phyloP scores from a whole-genome alignment of 2,888 invertebrate genomes.

The Eremobia ochroleuca region DNA sequence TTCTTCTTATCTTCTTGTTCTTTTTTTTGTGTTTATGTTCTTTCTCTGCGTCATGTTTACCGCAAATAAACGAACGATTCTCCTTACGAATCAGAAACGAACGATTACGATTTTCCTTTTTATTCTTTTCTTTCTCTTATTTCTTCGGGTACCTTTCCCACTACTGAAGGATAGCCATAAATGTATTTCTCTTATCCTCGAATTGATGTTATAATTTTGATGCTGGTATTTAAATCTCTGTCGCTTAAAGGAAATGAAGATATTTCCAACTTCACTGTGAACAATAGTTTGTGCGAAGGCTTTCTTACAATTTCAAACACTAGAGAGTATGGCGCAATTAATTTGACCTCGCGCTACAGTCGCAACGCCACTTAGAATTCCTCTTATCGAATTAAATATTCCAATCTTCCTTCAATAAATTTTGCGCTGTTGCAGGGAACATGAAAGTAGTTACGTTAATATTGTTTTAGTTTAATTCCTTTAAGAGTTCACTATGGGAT shows the following conservation, averaged over 20 bases:
- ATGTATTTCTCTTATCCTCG: not conserved
- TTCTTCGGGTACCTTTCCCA: not conserved
- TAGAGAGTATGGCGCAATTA: conserved; percentile 53
- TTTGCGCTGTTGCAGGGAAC: conserved; percentile 47
- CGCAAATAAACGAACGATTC: too few species aligned
- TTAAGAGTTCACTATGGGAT: not conserved
- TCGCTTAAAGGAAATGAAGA: conserved; percentile 11
- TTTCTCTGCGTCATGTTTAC: not conserved
- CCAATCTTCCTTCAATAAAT: conserved; percentile 61
- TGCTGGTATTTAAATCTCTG: not conserved
- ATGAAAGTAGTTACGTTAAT: conserved; percentile 33
- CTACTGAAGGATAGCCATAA: not conserved
- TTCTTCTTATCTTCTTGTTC: too few species aligned
- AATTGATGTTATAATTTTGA: conserved; percentile 1
- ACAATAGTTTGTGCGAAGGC: conserved; percentile 50
- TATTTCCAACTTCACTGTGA: conserved; percentile 35
- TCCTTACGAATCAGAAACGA: too few species aligned
- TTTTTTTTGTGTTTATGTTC: not conserved
- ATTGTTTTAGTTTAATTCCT: conserved; percentile 35
- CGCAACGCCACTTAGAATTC: conserved; percentile 64
- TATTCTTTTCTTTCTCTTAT: too few species aligned
- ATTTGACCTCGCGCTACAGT: conserved; percentile 59
- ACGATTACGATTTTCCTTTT: not conserved
- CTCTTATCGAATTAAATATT: conserved; percentile 67
- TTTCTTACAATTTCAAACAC: conserved; percentile 50